Base-by-base conservation (phyloP, 2,797 vertebrate species). In the Cossypha polioptera region DNA sequence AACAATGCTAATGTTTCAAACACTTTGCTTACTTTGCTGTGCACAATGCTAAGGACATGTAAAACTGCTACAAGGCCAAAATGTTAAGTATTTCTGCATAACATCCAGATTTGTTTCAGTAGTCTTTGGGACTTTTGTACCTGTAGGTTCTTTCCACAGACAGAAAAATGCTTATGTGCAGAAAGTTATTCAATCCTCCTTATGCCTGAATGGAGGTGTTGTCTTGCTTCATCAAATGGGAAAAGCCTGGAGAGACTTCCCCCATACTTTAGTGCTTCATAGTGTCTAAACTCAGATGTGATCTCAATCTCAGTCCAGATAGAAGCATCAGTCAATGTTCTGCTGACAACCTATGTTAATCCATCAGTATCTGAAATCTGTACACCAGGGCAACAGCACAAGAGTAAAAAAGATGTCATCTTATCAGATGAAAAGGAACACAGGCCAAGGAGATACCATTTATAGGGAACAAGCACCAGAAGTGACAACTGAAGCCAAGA, bases 401-500 rank as follows among this genome's bases (percentile, higher is more conserved):
- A 54, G 20, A 80, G 58, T 54, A 57, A 85, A 80, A 77, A 72
- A 86, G 69, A 91, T 86, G 68, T 85, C 66, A 86, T 83, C 42
- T 90, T 77, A 90, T 53, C 82, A 78, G 78, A 90, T 58, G 57
- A 94, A 86, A 95, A 76, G 28, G 33, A 92, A 7, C 59, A 71
- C 36, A 54, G 50, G 71, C 68, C 84, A 92, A 63, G 7, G 22
- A 93, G 92, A 93, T 25, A 90, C 33, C 66, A 66, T 53, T 75
- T 90, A 88, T 13, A 88, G 51, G 83, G 42, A 72, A 57, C n/a
- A 85, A 84, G 48, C 67, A 79, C 65, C 80, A 92, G n/a, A 80
- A 95, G 33, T 55, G 77, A 95, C 79, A 96, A 74, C 65, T 5
- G 12, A 95, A 93, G 83, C 71, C 90, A 86, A 86, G 80, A 53